Base-by-base conservation (phyloP, 1,140 invertebrate genomes). In the Bombus picipes region DNA sequence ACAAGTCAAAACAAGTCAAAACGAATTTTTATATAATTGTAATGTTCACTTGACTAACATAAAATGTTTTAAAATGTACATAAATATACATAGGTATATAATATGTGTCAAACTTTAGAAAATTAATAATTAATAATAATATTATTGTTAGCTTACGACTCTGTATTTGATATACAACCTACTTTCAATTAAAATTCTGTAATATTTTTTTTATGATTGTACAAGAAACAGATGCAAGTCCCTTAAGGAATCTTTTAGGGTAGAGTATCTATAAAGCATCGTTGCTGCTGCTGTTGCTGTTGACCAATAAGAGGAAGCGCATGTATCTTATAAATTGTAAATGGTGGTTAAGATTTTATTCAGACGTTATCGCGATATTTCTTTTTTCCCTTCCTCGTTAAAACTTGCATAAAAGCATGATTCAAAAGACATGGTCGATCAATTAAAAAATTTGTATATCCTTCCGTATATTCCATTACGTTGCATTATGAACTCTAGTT, bases 301-400 rank as follows among this genome's bases (percentile, higher is more conserved):
- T 59, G 37, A 47, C 59, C 79, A 43, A 72, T 59, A 81, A 41
- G 18, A 72, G 47, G 68, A 72, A 81, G 37, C 47, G 41, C 47
- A 12, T 6, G 28, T 59, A 25, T 39, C 79, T 72, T 34, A 59
- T 43, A 72, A 62, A 32, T 28, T n/a, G 32, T 72, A 62, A 32
- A 68, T 9, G 28, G 13, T 15, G 41, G 15, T 70, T 47, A 53
- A 79, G 32, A 37, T 79, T 79, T 79, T 79, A 47, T 68, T 34
- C 32, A 62, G 39, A 43, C 59, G 47, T 79, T 39, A 39, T 37
- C n/a, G 39, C 39, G 18, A 34, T 47, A 18, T 79, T 53, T 68
- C 6, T 37, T 68, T 12, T 47, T 8, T 5, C 22, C 5, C 18
- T 79, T 79, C 28, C 77, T 68, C 32, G 28, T 66, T 47, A 68